Evolutionary conservation across 2,797 vertebrate genomes (phyloP).

Genomic region (Vespertilio murinus): DNA sequence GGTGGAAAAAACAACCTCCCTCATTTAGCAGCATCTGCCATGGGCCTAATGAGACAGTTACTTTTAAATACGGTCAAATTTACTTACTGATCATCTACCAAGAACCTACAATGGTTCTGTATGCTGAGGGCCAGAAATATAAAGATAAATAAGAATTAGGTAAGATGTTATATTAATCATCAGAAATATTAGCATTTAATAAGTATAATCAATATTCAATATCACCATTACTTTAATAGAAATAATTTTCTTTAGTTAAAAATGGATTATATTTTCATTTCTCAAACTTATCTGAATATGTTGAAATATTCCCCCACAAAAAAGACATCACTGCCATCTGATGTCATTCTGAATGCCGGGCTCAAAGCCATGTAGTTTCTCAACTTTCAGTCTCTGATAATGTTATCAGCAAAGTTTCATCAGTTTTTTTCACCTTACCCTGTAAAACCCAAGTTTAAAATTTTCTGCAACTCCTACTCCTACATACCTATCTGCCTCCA

Average conservation of each 20-base stretch:
- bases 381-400: neutral
- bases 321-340: neutral
- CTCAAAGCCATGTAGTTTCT: neutral
- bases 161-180: neutral
- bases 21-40: neutral
- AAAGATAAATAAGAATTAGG: neutral
- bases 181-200: neutral
- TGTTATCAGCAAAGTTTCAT: neutral
- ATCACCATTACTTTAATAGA: neutral
- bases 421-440: neutral
- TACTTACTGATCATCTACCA: neutral
- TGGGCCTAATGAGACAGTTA: neutral
- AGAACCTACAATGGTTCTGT: neutral
- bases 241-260: neutral
- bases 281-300: neutral
- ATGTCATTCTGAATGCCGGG: conserved; percentile 34
- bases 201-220: neutral
- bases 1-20: neutral
- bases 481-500: neutral
- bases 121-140: neutral
- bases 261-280: neutral
- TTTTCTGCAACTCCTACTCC: neutral
- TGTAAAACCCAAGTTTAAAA: neutral
- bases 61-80: conserved; percentile 23
- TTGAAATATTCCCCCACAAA: neutral